Evolutionary conservation across 2,888 invertebrate genomes (phyloP).

Genomic region (Lepidonotus clava): DNA sequence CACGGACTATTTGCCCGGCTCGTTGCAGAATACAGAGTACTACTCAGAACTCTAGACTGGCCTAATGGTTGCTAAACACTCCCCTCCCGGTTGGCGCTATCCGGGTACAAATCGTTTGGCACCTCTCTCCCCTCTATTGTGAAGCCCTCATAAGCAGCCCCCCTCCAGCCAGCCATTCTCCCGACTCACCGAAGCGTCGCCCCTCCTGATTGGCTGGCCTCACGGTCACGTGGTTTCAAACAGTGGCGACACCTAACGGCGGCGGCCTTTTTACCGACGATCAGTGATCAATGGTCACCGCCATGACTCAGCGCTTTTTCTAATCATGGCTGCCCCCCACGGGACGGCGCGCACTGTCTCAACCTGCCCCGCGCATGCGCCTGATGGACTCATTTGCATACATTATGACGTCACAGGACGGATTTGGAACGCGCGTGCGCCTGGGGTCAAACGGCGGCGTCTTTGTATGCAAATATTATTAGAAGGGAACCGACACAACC

Average conservation of each 20-base stretch:
- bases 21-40: too few species aligned
- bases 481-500: neutral
- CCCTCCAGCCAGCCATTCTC: neutral
- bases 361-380: neutral
- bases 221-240: slow-evolving; percentile 27
- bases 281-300: slow-evolving; percentile 26
- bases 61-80: neutral
- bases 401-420: slow-evolving; percentile 5
- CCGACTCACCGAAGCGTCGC: neutral
- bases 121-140: neutral
- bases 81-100: too few species aligned
- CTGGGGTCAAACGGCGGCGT: neutral
- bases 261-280: neutral
- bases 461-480: slow-evolving; percentile 33
- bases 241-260: slow-evolving; percentile 8
- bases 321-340: neutral
- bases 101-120: neutral
- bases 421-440: neutral
- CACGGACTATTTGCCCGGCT: too few species aligned
- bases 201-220: neutral
- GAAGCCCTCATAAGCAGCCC: neutral
- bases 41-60: too few species aligned
- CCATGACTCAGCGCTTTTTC: slow-evolving; percentile 28
- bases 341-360: neutral
- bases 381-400: neutral